A percentile compares a stretch with the other conserved stretches of the same genome.
phyloP scores from a whole-genome alignment of 2,888 invertebrate genomes.

The Nymphalis polychloros region DNA sequence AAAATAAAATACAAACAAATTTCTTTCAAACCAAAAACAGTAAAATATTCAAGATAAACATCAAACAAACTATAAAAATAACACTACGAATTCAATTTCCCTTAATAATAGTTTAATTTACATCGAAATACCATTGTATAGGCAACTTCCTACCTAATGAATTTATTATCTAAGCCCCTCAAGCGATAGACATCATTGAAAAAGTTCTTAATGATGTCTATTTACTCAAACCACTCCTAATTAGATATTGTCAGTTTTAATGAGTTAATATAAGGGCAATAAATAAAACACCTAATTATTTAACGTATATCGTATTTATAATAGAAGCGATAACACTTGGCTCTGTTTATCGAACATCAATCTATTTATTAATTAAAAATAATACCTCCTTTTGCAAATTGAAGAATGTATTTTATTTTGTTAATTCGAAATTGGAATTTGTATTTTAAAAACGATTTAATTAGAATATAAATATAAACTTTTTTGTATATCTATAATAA shows the following conservation, averaged over 20 bases:
- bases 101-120: constrained; percentile 25
- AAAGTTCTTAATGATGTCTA: constrained; percentile 30
- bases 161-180: constrained; percentile 29
- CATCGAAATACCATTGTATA: constrained; percentile 23
- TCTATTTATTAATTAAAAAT: constrained; percentile 8
- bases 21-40: not conserved
- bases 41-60: constrained; percentile 19
- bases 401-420: too few relatives aligned
- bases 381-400: not conserved
- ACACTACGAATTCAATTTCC: constrained; percentile 30
- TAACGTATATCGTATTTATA: constrained; percentile 8
- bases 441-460: too few relatives aligned
- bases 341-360: constrained; percentile 8
- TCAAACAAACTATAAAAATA: constrained; percentile 30
- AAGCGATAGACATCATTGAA: constrained; percentile 26
- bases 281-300: constrained; percentile 34
- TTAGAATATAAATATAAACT: too few relatives aligned
- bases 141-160: constrained; percentile 26
- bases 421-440: too few relatives aligned
- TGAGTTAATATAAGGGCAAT: constrained; percentile 31
- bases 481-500: too few relatives aligned
- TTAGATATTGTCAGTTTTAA: constrained; percentile 35
- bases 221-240: constrained; percentile 24
- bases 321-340: constrained; percentile 1
- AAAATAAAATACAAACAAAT: not conserved